Evolutionary conservation across 1,140 invertebrate genomes (phyloP), one percentile per base, ranked within the genome.

Genomic region (Drosophila rufa): DNA sequence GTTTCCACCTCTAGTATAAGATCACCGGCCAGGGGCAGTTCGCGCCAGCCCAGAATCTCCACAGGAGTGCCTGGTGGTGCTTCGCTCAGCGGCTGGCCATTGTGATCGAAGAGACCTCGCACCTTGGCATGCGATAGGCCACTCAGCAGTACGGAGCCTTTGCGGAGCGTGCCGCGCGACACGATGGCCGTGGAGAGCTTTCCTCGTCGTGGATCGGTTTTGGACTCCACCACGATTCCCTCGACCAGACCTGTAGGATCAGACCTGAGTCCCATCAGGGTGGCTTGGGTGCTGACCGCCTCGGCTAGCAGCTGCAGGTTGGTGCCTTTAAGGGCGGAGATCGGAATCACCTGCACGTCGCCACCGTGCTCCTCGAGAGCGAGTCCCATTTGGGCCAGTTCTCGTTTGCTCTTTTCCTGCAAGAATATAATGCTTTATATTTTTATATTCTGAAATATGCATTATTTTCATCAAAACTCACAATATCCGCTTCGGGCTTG

Each of bases 151-250:
- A 97, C 93, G 56, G 94, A 94, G 7, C 98, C 98, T 91, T 96
- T 96, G 51, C 95, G 96, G 15, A 99, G 92, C 0, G 97, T 98
- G 9, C 99, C 99, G 68, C 98, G 94, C 80, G 98, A 96, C 27
- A 99, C 95, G 53, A 99, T 94, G 47, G 96, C 95, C 9, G 98
- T 99, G 1, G 97, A 96, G 30, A 98, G 94, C 93, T 98, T 98
- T 33, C 98, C 97, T 51, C 84, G 85, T 1, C 94, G 93, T 15
- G 94, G 93, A 93, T 99, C 96, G 8, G 95, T 94, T 62, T 94
- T 95, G 1, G 98, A 96, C 94, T 99, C 99, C 17, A 99, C 95
- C 1, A 99, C 95, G 11, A 97, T 95, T 1, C 97, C 99, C 94
- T 99, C 98, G 0, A 98, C 97, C 2, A 95, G 92, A 0, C 98